Evolutionary conservation across 2,888 invertebrate species (phyloP).

Genomic region (Busseola fusca): DNA sequence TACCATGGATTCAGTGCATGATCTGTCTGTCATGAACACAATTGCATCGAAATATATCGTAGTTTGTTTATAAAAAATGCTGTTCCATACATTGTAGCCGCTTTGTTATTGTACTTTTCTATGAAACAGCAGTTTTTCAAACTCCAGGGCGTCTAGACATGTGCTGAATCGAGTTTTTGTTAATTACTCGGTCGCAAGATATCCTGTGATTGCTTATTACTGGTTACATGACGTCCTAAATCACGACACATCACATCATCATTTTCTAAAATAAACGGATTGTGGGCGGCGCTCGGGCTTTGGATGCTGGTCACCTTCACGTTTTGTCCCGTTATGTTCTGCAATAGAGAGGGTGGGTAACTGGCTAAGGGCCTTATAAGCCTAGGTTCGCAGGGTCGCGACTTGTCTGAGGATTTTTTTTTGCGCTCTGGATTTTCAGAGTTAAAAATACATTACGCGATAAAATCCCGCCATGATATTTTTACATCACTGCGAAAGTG

Average conservation of each 20-base stretch:
- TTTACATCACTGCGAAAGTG: neutral
- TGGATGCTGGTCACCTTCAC: conserved; percentile 76
- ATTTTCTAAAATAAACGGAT: conserved; percentile 8
- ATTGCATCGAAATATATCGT: neutral
- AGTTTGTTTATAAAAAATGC: too few species aligned
- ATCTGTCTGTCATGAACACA: neutral
- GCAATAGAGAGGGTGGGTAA: conserved; percentile 56
- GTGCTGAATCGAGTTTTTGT: neutral
- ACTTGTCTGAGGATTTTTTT: neutral
- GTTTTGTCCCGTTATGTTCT: conserved; percentile 81
- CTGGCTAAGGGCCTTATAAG: neutral
- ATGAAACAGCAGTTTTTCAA: too few species aligned
- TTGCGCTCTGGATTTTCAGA: neutral
- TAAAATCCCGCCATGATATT: neutral
- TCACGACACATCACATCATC: conserved; percentile 27
- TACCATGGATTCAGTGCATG: neutral
- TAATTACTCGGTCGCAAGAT: conserved; percentile 15
- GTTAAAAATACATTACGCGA: neutral
- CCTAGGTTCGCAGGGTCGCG: neutral
- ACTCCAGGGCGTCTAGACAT: too few species aligned
- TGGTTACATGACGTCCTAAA: fast-evolving
- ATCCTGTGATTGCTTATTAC: neutral
- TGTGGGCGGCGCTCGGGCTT: conserved; percentile 47
- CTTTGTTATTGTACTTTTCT: too few species aligned
- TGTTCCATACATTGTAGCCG: too few species aligned